Evolutionary conservation across 2,888 invertebrate genomes (phyloP).

Genomic region (Melipona bicolor): DNA sequence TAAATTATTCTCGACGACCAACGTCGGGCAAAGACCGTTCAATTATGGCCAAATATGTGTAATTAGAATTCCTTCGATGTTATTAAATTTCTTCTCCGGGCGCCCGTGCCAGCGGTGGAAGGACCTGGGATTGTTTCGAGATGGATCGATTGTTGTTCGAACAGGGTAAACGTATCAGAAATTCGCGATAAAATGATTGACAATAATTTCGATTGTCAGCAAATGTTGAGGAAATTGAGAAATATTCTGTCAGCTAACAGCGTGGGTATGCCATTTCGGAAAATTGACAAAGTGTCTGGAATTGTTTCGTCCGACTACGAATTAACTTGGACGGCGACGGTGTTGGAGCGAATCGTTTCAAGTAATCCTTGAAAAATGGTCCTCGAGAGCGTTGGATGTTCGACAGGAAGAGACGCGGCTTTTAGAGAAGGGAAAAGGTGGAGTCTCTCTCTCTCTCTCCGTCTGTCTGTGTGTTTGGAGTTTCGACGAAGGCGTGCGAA

Average conservation of each 20-base stretch:
- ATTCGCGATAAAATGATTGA: too few relatives aligned
- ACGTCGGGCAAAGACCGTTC: conserved; percentile 11
- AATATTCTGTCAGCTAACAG: neutral
- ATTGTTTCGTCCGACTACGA: neutral
- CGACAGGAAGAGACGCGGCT: conserved; percentile 1
- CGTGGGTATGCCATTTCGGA: too few relatives aligned
- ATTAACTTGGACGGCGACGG: conserved; percentile 5
- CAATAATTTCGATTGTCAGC: neutral
- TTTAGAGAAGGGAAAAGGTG: conserved; percentile 14
- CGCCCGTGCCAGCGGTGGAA: too few relatives aligned
- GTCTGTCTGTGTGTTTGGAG: conserved; percentile 24
- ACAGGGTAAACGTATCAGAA: too few relatives aligned
- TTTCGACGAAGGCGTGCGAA: conserved; percentile 35
- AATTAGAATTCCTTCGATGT: conserved; percentile 24
- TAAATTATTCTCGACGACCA: conserved; percentile 23
- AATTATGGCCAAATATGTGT: conserved; percentile 27
- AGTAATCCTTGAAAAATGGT: conserved; percentile 35
- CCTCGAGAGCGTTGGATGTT: conserved; percentile 3
- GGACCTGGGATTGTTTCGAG: too few relatives aligned
- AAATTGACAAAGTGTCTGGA: neutral
- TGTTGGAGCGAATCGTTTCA: neutral
- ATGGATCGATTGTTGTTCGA: too few relatives aligned
- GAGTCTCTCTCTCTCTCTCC: neutral
- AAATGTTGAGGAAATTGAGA: too few relatives aligned
- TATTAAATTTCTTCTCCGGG: conserved; percentile 9